These are phyloP conservation scores for Actinia tenebrosa DNA, from an alignment of 64 coral and sea anemone genomes.

Conservation along the genomic window DNA sequence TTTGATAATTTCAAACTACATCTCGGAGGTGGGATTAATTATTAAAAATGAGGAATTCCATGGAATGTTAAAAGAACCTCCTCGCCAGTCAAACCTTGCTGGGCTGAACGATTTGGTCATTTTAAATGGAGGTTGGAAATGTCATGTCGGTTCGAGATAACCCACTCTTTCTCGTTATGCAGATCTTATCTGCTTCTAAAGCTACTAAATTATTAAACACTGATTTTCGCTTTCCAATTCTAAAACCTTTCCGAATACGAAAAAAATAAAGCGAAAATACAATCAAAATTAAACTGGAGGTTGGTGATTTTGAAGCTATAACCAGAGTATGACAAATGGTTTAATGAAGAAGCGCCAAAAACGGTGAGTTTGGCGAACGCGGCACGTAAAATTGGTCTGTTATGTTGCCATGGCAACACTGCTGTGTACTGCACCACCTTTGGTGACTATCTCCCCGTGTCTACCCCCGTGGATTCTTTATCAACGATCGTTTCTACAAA, in stretches of 20 bases:
- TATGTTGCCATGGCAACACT: neutral
- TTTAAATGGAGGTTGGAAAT: neutral
- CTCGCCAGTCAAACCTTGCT: neutral
- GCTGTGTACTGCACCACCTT: neutral
- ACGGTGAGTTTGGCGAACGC: neutral
- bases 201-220: conserved; percentile 1
- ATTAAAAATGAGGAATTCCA: neutral
- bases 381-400: neutral
- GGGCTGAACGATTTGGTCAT: neutral
- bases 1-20: neutral
- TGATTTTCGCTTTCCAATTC: neutral
- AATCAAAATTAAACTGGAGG: neutral
- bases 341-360: neutral
- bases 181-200: neutral
- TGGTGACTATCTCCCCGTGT: conserved; percentile 4
- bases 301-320: neutral
- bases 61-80: neutral
- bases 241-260: neutral
- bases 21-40: neutral
- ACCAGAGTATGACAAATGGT: neutral
- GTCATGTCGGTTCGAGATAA: neutral
- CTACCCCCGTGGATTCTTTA: neutral
- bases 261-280: neutral
- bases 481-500: neutral
- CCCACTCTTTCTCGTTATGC: neutral